These are phyloP conservation scores for Pterostichus niger DNA, from an alignment of 2,888 invertebrate genomes.

Conservation along the genomic window DNA sequence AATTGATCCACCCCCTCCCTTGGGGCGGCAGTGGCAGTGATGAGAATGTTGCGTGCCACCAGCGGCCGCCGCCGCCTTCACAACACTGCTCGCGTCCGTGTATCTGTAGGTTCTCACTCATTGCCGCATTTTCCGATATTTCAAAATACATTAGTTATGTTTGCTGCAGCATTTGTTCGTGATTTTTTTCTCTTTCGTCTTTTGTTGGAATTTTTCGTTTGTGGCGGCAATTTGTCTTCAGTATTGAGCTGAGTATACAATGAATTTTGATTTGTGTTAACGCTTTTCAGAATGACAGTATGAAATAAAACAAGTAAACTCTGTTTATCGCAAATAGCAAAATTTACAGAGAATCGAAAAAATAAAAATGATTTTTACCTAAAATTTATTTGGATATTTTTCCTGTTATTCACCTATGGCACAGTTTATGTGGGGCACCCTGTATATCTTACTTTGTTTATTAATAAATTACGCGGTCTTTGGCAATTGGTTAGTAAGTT, in stretches of 20 bases:
- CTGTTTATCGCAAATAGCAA: not conserved
- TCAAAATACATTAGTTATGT: constrained; percentile 40
- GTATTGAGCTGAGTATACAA: constrained; percentile 19
- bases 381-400: too few relatives aligned
- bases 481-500: too few relatives aligned
- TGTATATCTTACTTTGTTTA: too few relatives aligned
- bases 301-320: not conserved
- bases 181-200: constrained; percentile 16
- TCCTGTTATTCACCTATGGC: too few relatives aligned
- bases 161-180: constrained; percentile 38
- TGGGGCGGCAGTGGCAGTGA: constrained; percentile 23
- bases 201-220: constrained; percentile 48
- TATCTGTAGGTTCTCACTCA: constrained; percentile 26
- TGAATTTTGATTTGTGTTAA: constrained; percentile 23
- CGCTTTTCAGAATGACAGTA: not conserved
- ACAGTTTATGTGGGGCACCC: too few relatives aligned
- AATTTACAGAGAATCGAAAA: not conserved
- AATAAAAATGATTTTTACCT: not conserved
- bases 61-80: not conserved
- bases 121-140: constrained; percentile 28
- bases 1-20: constrained; percentile 38
- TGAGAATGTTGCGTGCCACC: constrained; percentile 44
- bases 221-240: constrained; percentile 13
- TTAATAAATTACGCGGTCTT: too few relatives aligned
- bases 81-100: constrained; percentile 1